Evolutionary conservation across 2,113 vertebrate species (phyloP).

Genomic region (Phalacrocorax carbo): DNA sequence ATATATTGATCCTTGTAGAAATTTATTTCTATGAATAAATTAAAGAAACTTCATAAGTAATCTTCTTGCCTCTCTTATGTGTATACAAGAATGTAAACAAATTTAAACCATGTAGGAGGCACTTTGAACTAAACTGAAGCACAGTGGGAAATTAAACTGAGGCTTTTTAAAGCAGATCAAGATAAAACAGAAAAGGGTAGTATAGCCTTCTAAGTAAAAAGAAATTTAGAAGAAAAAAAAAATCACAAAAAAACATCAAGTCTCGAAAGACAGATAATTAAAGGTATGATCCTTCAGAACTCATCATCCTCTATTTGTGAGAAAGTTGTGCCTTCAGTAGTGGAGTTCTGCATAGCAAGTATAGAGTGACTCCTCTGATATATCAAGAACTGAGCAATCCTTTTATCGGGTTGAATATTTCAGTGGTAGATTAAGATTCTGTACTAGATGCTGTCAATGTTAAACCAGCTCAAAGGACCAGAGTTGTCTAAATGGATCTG

Average conservation of each 20-base stretch:
- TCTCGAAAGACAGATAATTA: not conserved
- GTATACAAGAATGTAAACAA: slow-evolving; percentile 16
- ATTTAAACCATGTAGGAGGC: not conserved
- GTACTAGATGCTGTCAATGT: not conserved
- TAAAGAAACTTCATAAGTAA: not conserved
- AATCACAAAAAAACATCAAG: not conserved
- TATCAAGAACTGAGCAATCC: not conserved
- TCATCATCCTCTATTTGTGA: not conserved
- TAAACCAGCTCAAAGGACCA: not conserved
- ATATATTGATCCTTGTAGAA: not conserved
- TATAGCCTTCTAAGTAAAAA: not conserved
- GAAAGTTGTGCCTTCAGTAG: not conserved
- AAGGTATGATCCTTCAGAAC: not conserved
- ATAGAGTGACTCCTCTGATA: not conserved
- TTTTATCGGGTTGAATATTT: not conserved
- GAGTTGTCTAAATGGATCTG: not conserved
- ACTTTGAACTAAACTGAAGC: slow-evolving; percentile 14
- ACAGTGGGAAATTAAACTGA: not conserved
- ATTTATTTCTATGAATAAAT: slow-evolving; percentile 1
- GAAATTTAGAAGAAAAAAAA: not conserved
- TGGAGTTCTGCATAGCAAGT: not conserved
- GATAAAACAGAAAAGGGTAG: not conserved
- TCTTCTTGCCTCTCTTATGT: not conserved
- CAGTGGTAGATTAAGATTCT: not conserved
- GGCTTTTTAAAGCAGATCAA: not conserved